phyloP scores from a whole-genome alignment of 2,113 vertebrate species.

The Kryptolebias marmoratus region DNA sequence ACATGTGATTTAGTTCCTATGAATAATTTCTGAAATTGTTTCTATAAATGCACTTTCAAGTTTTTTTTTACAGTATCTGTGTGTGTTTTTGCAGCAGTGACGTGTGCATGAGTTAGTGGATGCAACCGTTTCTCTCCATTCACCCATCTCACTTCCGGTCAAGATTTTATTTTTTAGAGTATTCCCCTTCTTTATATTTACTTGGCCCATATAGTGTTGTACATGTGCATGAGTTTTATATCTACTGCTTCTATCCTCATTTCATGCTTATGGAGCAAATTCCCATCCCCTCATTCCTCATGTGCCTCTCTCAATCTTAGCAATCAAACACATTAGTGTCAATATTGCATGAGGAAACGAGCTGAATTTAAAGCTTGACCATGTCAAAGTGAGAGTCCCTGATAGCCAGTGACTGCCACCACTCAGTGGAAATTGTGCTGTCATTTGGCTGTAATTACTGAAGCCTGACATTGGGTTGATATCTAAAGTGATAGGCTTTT shows the following conservation, averaged over 20 bases:
- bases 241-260: slow-evolving; percentile 36
- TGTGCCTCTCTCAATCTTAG: slow-evolving; percentile 41
- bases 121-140: slow-evolving; percentile 1
- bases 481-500: slow-evolving; percentile 31
- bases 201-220: not conserved
- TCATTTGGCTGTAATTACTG: slow-evolving; percentile 48
- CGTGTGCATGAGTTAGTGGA: not conserved
- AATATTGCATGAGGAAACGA: slow-evolving; percentile 60
- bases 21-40: too few relatives aligned
- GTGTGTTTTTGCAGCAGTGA: not conserved
- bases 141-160: not conserved
- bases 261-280: slow-evolving; percentile 49
- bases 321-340: slow-evolving; percentile 68
- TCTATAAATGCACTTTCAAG: too few relatives aligned
- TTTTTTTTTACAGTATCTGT: not conserved
- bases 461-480: slow-evolving; percentile 41
- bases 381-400: slow-evolving; percentile 53
- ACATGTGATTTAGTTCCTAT: too few relatives aligned
- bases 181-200: not conserved
- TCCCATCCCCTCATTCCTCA: slow-evolving; percentile 32
- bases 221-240: slow-evolving; percentile 3
- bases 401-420: slow-evolving; percentile 54
- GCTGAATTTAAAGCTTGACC: slow-evolving; percentile 58
- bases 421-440: slow-evolving; percentile 53
- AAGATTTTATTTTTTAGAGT: not conserved